Base-by-base conservation (phyloP, 2,797 vertebrate genomes). In the Chrysocyon brachyurus region DNA sequence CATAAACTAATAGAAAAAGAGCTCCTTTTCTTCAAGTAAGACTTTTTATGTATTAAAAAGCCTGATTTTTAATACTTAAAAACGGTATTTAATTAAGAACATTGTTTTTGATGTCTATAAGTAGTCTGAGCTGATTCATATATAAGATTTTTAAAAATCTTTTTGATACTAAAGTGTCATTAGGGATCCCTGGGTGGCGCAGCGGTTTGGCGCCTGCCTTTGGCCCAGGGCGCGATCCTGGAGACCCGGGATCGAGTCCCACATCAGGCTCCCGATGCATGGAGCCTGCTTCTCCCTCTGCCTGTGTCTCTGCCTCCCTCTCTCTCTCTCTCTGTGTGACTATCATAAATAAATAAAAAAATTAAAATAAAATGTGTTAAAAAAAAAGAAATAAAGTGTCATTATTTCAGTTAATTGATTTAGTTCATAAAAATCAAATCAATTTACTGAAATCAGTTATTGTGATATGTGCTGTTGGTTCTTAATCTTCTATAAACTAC, bases 361-460 rank as follows among this genome's bases (percentile, higher is more conserved):
- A n/a, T n/a, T n/a, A n/a, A n/a, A n/a, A n/a, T n/a, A n/a, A n/a
- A n/a, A n/a, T n/a, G n/a, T n/a, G n/a, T n/a, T n/a, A n/a, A n/a
- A n/a, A n/a, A n/a, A n/a, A n/a, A n/a, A n/a, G n/a, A n/a, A n/a
- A n/a, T 63, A 61, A 93, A 78, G 3, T 28, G 26, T 87, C 46
- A 56, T 83, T 87, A 83, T 31, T 92, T 92, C 31, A 78, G 24
- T 66, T 92, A 78, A 84, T 85, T 93, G 82, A 93, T 90, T 81
- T 56, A 70, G 16, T 79, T 90, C 75, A 54, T 89, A 94, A 87
- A 91, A 88, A 78, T 56, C 14, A 92, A 96, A 75, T n/a, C 24
- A 91, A 36, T 61, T 64, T 81, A 91, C 90, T 84, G 79, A 70
- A 36, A 81, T 90, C 12, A 33, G 1, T 86, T 88, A 59, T 87